phyloP scores from a whole-genome alignment of 2,888 invertebrate genomes.

The Calameuta pallipes region DNA sequence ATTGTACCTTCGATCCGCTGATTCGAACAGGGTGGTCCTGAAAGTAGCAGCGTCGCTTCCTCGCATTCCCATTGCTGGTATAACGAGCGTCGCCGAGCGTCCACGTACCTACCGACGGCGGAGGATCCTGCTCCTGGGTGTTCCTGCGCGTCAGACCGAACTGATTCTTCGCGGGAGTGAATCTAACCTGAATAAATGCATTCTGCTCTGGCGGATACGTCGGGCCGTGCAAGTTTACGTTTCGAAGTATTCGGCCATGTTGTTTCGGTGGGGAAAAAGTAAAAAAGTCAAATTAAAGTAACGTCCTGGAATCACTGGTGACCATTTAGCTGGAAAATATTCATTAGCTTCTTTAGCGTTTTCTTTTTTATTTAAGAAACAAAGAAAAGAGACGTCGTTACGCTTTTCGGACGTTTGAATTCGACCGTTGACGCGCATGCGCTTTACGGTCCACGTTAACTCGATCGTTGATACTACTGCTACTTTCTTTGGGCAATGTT shows the following conservation, averaged over 20 bases:
- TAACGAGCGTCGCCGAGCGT: slow-evolving; percentile 45
- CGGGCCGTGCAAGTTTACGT: neutral
- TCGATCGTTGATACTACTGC: neutral
- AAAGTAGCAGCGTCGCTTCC: slow-evolving; percentile 29
- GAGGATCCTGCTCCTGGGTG: slow-evolving; percentile 43
- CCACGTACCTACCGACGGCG: slow-evolving; percentile 20
- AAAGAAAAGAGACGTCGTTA: neutral
- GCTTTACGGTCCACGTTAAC: neutral
- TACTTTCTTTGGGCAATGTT: neutral
- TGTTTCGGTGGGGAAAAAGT: neutral
- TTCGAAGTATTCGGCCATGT: neutral
- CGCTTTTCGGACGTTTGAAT: neutral
- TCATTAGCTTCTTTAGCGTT: neutral
- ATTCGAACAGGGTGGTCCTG: slow-evolving; percentile 49
- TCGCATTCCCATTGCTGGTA: slow-evolving; percentile 53
- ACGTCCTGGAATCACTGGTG: neutral
- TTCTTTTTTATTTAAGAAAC: neutral
- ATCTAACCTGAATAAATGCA: slow-evolving; percentile 52
- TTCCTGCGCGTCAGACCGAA: slow-evolving; percentile 49
- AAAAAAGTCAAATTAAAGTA: neutral
- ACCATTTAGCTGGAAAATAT: neutral
- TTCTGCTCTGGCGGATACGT: slow-evolving; percentile 29
- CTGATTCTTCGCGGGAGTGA: slow-evolving; percentile 48
- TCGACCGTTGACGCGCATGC: too few species aligned
- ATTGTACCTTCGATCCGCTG: slow-evolving; percentile 45